Evolutionary conservation across 2,888 invertebrate species (phyloP), one percentile per base, ranked within the genome.

Genomic region (Cheilosia urbana): DNA sequence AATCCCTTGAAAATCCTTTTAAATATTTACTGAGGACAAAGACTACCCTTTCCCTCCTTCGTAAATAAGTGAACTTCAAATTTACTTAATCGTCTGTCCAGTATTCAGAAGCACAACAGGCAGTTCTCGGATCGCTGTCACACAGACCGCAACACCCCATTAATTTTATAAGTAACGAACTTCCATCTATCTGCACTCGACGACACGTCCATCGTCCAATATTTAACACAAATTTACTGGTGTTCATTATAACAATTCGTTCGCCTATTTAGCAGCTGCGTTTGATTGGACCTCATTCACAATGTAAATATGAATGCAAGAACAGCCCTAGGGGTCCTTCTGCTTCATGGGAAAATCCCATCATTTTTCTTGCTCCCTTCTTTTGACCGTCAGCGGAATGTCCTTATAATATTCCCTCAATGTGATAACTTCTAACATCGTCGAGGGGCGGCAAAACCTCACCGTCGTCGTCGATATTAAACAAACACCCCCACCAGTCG

Each of bases 151-250:
- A 21, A 27, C 30, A 71, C 63, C 69, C 79, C 75, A 80, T 80
- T 80, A 84, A 84, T 80, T 75, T 80, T 66, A 69, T 66, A 69
- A 60, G 69, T 63, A 73, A 79, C 68, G 73, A 63, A 63, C 68
- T 62, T 42, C 79, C 65, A 84, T 80, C 65, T 60, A 51, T 80
- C 69, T 49, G 27, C 65, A 60, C 27, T 47, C 65, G 24, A 66
- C 60, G 75, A 60, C 58, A 55, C 17, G 53, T 40, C 53, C 65
- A 49, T 49, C 17, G 53, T 40, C 53, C 65, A 49, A 45, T 37
- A 45, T 34, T 34, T 34, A 34, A 58, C 63, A 17, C 24, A 47
- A 45, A 66, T 68, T 55, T 62, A 68, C 60, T 47, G 66, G 19
- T 65, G 63, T 53, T 71, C 69, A 58, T 68, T 69, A 69, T 27